Conservation (phyloP, 2,888 invertebrate genomes). For the Drosophila demipolita region DNA sequence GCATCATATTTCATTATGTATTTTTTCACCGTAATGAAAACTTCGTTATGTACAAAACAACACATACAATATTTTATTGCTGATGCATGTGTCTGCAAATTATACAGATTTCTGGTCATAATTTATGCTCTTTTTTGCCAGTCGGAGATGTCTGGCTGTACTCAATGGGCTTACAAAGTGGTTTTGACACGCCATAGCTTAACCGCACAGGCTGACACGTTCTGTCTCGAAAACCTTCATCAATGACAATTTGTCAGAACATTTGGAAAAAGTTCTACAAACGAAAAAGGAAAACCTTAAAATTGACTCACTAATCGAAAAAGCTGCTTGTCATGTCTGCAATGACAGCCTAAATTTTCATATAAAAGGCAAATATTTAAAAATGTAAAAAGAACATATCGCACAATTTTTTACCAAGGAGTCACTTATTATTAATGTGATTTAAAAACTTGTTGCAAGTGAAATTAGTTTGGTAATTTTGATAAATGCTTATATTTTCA, state of each 20-base stretch:
- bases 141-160: constrained; percentile 4
- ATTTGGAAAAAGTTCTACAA: constrained; percentile 26
- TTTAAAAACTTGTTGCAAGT: neutral
- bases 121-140: constrained; percentile 44
- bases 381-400: constrained; percentile 53
- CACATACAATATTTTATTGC: constrained; percentile 58
- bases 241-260: constrained; percentile 49
- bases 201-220: constrained; percentile 38
- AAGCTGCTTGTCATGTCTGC: constrained; percentile 9
- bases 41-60: constrained; percentile 35
- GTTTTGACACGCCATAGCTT: constrained; percentile 54
- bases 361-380: constrained; percentile 45
- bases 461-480: neutral
- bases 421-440: neutral
- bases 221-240: constrained; percentile 46
- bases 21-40: constrained; percentile 59
- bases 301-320: constrained; percentile 50
- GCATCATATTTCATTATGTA: constrained; percentile 71
- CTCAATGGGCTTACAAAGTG: constrained; percentile 61
- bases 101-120: constrained; percentile 60
- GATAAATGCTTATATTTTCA: neutral
- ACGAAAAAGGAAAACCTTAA: constrained; percentile 23
- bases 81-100: constrained; percentile 33
- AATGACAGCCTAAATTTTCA: constrained; percentile 36
- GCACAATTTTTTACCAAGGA: neutral